Conservation (phyloP, 2,113 vertebrate species). For the Fukomys damarensis region DNA sequence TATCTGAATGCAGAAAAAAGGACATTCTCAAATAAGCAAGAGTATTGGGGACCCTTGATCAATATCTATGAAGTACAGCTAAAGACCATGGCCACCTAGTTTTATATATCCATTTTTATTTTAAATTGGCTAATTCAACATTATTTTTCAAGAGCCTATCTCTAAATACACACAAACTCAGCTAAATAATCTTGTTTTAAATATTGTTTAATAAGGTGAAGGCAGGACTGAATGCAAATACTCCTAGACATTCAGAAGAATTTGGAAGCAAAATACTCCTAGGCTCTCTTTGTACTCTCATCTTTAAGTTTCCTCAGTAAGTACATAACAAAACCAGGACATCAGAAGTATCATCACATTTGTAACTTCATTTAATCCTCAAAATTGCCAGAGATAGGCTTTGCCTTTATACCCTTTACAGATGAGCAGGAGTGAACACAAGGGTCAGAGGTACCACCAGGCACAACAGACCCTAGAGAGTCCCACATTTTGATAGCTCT, state of each 20-base stretch:
- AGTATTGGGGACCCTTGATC: not conserved
- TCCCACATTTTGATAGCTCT: accelerated
- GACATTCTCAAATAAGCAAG: not conserved
- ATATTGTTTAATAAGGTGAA: not conserved
- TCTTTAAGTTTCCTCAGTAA: not conserved
- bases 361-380: not conserved
- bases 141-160: not conserved
- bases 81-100: not conserved
- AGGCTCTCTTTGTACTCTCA: not conserved
- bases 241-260: not conserved
- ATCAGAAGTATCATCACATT: not conserved
- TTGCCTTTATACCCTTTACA: not conserved
- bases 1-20: not conserved
- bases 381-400: not conserved
- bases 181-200: constrained; percentile 26
- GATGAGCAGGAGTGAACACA: too few species aligned
- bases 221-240: not conserved
- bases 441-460: not conserved
- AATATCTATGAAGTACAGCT: not conserved
- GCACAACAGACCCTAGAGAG: accelerated
- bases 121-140: not conserved
- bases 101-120: not conserved
- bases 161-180: not conserved
- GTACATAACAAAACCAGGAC: not conserved
- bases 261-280: not conserved